A percentile compares a stretch with the other conserved stretches of the same genome.
phyloP scores from a whole-genome alignment of 2,113 vertebrate genomes.

The Leptobrachium leishanense region DNA sequence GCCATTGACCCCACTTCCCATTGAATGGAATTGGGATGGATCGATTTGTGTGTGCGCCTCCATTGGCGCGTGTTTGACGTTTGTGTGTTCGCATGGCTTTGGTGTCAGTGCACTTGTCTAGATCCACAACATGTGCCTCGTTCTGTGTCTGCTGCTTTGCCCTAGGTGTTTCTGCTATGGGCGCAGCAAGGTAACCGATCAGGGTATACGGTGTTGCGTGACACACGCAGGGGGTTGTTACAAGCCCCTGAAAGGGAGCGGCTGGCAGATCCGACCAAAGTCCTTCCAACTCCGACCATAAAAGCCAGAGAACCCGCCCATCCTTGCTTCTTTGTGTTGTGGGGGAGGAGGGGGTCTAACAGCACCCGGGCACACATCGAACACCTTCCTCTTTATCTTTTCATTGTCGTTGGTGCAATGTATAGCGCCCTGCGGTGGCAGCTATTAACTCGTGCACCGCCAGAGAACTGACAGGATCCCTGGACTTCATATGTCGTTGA shows the following conservation, averaged over 20 bases:
- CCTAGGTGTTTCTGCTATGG: background rate
- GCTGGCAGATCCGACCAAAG: slow-evolving; percentile 30
- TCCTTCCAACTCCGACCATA: slow-evolving; percentile 37
- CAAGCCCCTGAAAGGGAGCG: slow-evolving; percentile 32
- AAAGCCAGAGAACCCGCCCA: slow-evolving; percentile 2
- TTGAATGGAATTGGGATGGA: too few relatives aligned
- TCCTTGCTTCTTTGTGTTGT: slow-evolving; percentile 1
- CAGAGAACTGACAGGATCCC: background rate
- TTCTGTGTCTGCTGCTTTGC: too few relatives aligned
- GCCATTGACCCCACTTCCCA: too few relatives aligned
- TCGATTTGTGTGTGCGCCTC: too few relatives aligned
- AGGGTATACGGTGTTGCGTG: slow-evolving; percentile 1
- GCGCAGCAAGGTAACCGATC: background rate
- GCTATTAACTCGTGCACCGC: background rate
- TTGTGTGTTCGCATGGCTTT: too few relatives aligned
- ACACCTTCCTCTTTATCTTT: slow-evolving; percentile 2
- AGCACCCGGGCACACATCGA: slow-evolving; percentile 9
- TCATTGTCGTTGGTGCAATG: background rate
- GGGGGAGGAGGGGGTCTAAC: background rate
- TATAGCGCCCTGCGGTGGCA: background rate
- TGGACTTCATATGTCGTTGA: background rate
- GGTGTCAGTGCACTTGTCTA: too few relatives aligned
- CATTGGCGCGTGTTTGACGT: too few relatives aligned
- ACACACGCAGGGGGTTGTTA: slow-evolving; percentile 7
- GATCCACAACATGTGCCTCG: too few relatives aligned